Percentiles rank a stretch among this genome's conserved stretches.
Evolutionary conservation across 2,888 invertebrate species (phyloP).

Genomic region (Idaea straminata): DNA sequence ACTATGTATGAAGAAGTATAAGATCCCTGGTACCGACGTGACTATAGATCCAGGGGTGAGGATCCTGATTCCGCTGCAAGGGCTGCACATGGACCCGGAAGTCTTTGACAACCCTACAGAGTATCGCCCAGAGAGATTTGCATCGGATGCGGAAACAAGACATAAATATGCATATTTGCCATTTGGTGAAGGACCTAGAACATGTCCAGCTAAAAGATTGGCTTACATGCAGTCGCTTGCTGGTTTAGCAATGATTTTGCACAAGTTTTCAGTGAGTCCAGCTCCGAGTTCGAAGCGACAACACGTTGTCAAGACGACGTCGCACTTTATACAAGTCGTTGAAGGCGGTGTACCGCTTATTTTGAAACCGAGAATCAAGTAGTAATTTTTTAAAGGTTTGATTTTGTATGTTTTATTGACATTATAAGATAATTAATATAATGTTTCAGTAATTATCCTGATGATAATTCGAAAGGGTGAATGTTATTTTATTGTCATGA

Average conservation of each 20-base stretch:
- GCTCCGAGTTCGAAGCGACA: neutral
- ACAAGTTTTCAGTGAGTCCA: conserved; percentile 4
- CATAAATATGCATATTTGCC: conserved; percentile 30
- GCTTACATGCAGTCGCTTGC: neutral
- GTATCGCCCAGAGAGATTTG: conserved; percentile 38
- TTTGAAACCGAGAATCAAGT: neutral
- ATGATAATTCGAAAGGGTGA: too few relatives aligned
- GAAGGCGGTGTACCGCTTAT: conserved; percentile 1
- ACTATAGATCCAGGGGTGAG: conserved; percentile 33
- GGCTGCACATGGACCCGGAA: conserved; percentile 35
- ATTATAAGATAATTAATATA: too few relatives aligned
- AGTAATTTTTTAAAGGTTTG: too few relatives aligned
- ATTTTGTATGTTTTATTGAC: too few relatives aligned
- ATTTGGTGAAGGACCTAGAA: conserved; percentile 34
- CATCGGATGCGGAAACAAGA: conserved; percentile 16
- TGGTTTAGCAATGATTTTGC: conserved; percentile 2
- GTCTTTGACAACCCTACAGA: conserved; percentile 36
- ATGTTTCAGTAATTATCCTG: too few relatives aligned
- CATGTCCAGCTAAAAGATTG: conserved; percentile 30
- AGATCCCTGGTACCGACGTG: conserved; percentile 27
- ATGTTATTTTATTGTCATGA: too few relatives aligned
- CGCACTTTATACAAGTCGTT: too few relatives aligned
- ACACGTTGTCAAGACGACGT: neutral
- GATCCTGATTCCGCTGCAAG: conserved; percentile 34
- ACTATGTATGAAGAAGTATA: conserved; percentile 27